Base-by-base conservation (phyloP, 2,113 vertebrate species). In the Amphiprion ocellaris region DNA sequence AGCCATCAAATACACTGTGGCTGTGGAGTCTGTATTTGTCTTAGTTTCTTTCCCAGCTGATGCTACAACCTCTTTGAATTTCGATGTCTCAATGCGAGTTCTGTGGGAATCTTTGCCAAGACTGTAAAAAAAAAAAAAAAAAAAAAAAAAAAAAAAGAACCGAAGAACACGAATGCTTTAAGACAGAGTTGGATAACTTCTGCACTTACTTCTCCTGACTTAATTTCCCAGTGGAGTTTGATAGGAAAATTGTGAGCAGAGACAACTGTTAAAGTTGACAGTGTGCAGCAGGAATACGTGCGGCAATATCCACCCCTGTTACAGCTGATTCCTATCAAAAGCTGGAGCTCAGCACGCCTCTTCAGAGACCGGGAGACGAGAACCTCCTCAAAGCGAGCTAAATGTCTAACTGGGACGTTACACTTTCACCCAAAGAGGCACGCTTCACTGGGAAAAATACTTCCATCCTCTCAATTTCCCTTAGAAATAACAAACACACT, bases 211-310 rank as follows among this genome's bases (percentile, higher is more conserved):
- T 78, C 65, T 86, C 61, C 68, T 33, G 63, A 87, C 78, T 88
- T 91, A 87, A 93, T 93, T 92, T 92, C 88, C 89, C 84, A 33
- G 66, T 0, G 85, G 90, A 85, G 78, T 71, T 83, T 67, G 81
- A 77, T 62, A 47, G 71, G 67, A 61, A 81, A 81, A 83, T 49
- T 56, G 82, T 75, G 80, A 64, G 85, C 53, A 67, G 82, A 81
- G 79, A 82, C 74, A 79, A 91, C 74, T 76, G 69, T 80, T 89
- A 67, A 76, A 86, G 14, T 87, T 83, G 84, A 77, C 77, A 69
- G 74, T n/a, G 74, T 77, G 79, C 53, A 59, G 70, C 59, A 53
- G 72, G 69, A 74, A 79, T 63, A 71, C n/a, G 53, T 26, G 47
- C 64, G 54, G 77, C 58, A 71, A 82, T 73, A 87, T 89, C 83